phyloP scores from a whole-genome alignment of 2,797 vertebrate genomes.

The Xyrichtys novacula region DNA sequence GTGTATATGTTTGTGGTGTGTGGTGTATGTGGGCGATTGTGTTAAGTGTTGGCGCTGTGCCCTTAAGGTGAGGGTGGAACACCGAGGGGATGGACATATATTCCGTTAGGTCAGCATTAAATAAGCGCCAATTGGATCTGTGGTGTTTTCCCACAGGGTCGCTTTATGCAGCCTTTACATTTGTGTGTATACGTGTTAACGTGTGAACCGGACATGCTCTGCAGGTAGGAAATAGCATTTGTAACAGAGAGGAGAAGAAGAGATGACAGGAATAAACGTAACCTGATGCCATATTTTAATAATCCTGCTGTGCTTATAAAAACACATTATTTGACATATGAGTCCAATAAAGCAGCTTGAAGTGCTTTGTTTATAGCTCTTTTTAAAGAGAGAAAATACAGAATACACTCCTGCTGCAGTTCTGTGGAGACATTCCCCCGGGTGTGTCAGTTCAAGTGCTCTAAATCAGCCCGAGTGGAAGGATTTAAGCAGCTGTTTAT shows the following conservation, averaged over 20 bases:
- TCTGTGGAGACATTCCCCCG: conserved; percentile 27
- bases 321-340: conserved; percentile 26
- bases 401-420: conserved; percentile 20
- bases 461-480: conserved; percentile 56
- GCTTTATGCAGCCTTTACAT: conserved; percentile 33
- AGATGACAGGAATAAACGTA: conserved; percentile 59
- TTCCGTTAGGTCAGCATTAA: conserved; percentile 78
- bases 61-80: conserved; percentile 48
- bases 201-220: conserved; percentile 30
- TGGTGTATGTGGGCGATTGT: conserved; percentile 42
- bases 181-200: conserved; percentile 29
- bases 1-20: neutral
- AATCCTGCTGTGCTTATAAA: conserved; percentile 34
- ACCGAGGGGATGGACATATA: conserved; percentile 57
- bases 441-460: conserved; percentile 43
- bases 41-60: conserved; percentile 25
- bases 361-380: conserved; percentile 8
- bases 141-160: conserved; percentile 61
- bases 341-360: conserved; percentile 5
- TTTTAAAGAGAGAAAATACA: conserved; percentile 32
- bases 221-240: conserved; percentile 48
- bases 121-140: conserved; percentile 70
- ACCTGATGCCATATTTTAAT: conserved; percentile 34
- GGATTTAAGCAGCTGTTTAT: conserved; percentile 57
- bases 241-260: conserved; percentile 25